Percentiles rank a stretch among this genome's conserved stretches.
Evolutionary conservation across 2,113 vertebrate species (phyloP).

Genomic region (Atlantisia rogersi): DNA sequence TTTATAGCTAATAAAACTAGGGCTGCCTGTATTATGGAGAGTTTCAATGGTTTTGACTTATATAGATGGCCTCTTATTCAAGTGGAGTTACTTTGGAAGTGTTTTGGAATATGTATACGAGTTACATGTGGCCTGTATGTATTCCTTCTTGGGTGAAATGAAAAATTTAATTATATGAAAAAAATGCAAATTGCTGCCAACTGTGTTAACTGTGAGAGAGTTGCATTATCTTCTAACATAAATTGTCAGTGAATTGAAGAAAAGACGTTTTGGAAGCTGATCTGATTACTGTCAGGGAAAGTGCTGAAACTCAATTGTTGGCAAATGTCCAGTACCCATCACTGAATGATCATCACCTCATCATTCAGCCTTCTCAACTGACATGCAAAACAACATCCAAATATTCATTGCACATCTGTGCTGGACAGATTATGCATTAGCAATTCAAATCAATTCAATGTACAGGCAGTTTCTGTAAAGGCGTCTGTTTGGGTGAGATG

Average conservation of each 20-base stretch:
- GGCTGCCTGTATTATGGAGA: not conserved
- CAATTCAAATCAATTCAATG: constrained; percentile 80
- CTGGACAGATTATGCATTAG: constrained; percentile 84
- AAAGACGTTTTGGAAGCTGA: constrained; percentile 70
- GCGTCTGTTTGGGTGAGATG: constrained; percentile 78
- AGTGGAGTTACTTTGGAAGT: not conserved
- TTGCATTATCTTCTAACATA: constrained; percentile 70
- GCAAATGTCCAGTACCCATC: constrained; percentile 86
- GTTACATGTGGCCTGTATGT: not conserved
- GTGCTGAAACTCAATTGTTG: constrained; percentile 85
- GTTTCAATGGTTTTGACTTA: not conserved
- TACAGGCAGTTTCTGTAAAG: constrained; percentile 74
- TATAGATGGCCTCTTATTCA: not conserved
- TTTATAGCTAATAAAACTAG: not conserved
- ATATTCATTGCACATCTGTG: constrained; percentile 88
- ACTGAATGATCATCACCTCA: constrained; percentile 87
- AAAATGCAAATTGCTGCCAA: constrained; percentile 71
- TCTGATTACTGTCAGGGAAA: constrained; percentile 73
- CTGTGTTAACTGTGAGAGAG: constrained; percentile 66
- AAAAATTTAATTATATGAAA: constrained; percentile 47
- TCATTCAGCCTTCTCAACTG: constrained; percentile 86
- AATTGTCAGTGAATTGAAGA: constrained; percentile 63
- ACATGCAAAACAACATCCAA: constrained; percentile 80
- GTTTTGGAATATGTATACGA: not conserved
- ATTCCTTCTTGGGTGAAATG: constrained; percentile 44